Evolutionary conservation across 1,140 invertebrate genomes (phyloP).

Genomic region (Dinothrombium tinctorium): DNA sequence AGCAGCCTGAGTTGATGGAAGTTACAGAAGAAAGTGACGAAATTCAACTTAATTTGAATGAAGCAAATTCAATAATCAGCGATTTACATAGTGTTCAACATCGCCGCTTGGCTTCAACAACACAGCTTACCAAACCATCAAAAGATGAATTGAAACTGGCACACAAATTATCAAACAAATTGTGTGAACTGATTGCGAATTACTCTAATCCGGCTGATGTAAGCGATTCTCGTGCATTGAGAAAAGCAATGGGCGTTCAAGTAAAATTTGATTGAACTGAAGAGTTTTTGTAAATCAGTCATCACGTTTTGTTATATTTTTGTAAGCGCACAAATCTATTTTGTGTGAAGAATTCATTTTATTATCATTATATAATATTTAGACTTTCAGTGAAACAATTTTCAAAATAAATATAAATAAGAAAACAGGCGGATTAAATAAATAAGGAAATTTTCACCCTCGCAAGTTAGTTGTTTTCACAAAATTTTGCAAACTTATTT

Average conservation of each 20-base stretch:
- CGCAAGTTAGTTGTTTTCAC: too few species aligned
- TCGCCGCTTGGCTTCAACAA: conserved; percentile 35
- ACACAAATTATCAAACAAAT: conserved; percentile 4
- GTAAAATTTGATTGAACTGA: conserved; percentile 1
- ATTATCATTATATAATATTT: too few species aligned
- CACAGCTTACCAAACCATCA: conserved; percentile 4
- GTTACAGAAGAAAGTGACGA: conserved; percentile 15
- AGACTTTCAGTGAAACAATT: too few species aligned
- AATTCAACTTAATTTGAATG: conserved; percentile 39
- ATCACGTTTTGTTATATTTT: too few species aligned
- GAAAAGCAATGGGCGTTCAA: conserved; percentile 9
- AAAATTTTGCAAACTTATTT: too few species aligned
- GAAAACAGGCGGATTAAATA: too few species aligned
- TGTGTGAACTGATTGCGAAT: conserved; percentile 8
- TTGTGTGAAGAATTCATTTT: too few species aligned
- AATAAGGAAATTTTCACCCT: too few species aligned
- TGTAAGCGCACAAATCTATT: too few species aligned
- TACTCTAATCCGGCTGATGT: conserved; percentile 7
- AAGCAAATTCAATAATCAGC: conserved; percentile 46
- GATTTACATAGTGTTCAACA: conserved; percentile 51
- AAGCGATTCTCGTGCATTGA: conserved; percentile 1
- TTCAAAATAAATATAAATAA: too few species aligned
- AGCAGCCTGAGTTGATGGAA: conserved; percentile 3
- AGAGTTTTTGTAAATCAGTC: background rate
- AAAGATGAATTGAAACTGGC: conserved; percentile 8